A percentile compares a stretch with the other conserved stretches of the same genome.
Conservation (phyloP, 1,140 invertebrate species). For the Dysdera silvatica region DNA sequence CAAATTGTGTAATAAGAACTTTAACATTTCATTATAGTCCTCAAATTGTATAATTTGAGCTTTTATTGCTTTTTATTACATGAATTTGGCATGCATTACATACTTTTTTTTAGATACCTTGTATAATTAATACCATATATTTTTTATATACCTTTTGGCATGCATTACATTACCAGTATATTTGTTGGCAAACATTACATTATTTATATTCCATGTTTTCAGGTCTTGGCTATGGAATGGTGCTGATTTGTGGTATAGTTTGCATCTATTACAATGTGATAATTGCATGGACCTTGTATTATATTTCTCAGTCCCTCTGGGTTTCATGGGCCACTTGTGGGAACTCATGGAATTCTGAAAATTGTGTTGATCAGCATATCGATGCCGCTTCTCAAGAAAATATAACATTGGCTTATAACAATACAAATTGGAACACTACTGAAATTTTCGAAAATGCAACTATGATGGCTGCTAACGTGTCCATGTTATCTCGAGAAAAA, state of each 20-base stretch:
- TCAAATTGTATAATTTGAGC: too few species aligned
- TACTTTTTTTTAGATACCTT: too few species aligned
- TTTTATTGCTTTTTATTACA: too few species aligned
- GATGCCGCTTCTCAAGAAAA: neutral
- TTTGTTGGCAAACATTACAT: too few species aligned
- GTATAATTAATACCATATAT: too few species aligned
- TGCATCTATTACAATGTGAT: conserved; percentile 65
- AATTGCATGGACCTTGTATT: conserved; percentile 60
- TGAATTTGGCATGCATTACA: too few species aligned
- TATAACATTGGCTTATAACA: neutral
- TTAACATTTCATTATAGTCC: too few species aligned
- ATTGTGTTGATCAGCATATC: conserved; percentile 17
- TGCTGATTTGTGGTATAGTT: conserved; percentile 59
- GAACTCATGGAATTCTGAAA: conserved; percentile 26
- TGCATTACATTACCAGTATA: too few species aligned
- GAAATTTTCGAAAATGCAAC: too few species aligned
- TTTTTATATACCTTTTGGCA: too few species aligned
- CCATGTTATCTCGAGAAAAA: neutral
- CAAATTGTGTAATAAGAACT: neutral
- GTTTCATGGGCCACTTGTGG: conserved; percentile 44
- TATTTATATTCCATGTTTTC: neutral
- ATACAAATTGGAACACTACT: too few species aligned
- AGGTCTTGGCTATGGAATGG: conserved; percentile 48
- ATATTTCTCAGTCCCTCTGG: conserved; percentile 46
- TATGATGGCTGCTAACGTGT: neutral